Percentiles rank a stretch among this genome's conserved stretches.
phyloP scores from a whole-genome alignment of 2,797 vertebrate species.

The Meriones psammophilus region DNA sequence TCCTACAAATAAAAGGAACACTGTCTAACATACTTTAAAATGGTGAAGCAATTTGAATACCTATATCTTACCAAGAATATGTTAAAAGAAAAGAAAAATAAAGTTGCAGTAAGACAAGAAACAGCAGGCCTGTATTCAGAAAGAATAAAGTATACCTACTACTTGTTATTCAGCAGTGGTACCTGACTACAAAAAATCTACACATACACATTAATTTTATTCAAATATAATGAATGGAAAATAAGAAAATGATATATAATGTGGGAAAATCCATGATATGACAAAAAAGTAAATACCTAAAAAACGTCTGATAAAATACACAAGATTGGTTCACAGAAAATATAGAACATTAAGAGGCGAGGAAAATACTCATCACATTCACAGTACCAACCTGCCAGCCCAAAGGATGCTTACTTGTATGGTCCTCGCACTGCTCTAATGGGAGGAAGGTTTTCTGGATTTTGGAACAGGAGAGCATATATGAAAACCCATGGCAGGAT shows the following conservation, averaged over 20 bases:
- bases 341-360: neutral
- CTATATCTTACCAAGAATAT: neutral
- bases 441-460: neutral
- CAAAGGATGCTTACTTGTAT: neutral
- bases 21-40: neutral
- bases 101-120: neutral
- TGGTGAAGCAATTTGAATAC: neutral
- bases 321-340: neutral
- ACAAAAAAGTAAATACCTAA: neutral
- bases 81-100: neutral
- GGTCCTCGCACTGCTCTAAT: neutral
- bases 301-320: neutral
- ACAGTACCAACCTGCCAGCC: neutral
- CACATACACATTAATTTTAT: neutral
- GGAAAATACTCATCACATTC: neutral
- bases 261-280: neutral
- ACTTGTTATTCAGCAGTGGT: neutral
- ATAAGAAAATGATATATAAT: neutral
- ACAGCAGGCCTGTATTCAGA: neutral
- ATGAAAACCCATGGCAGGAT: neutral
- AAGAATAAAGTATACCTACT: neutral
- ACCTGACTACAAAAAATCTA: neutral
- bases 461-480: neutral
- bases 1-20: neutral
- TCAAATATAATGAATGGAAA: neutral